Evolutionary conservation across 2,113 vertebrate species (phyloP), one percentile per base, ranked within the genome.

Genomic region (Spermophilus dauricus): DNA sequence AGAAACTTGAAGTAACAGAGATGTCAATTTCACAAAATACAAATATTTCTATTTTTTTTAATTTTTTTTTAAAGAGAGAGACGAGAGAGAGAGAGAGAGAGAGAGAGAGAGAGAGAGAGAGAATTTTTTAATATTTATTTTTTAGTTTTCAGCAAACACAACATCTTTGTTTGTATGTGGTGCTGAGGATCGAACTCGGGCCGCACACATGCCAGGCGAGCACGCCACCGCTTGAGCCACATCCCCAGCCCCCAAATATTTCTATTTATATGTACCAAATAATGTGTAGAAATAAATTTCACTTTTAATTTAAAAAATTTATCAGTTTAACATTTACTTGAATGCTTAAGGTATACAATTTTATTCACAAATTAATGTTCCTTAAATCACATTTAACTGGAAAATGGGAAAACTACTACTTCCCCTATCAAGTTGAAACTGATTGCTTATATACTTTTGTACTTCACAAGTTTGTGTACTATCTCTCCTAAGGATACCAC

Each of bases 371-470:
- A 53, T 65, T 73, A 81, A 75, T 45, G 12, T 8, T 48, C 32
- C 14, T 78, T 69, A 90, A 73, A 75, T n/a, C 24, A 82, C 42
- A 56, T 65, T 30, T 48, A 75, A 65, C 26, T 83, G 51, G 70
- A 67, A 92, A 84, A 72, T 39, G 18, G 56, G 24, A 34, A 63
- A 61, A 87, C 22, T 73, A 13, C 37, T 61, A 89, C 14, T 48
- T 45, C 9, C 73, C 61, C 26, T 82, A 82, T 82, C 32, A 88
- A 86, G 53, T 63, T 81, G n/a, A 87, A 92, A 88, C 32, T 95
- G 45, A 83, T 75, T 82, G 45, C 37, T 83, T 92, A 80, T 0
- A 56, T 34, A n/a, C 8, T 81, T 73, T 56, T 63, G 78, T 37
- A 45, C 26, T 75, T 75, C 28, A 63, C 65, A 75, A 82, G 42